A percentile compares a stretch with the other conserved stretches of the same genome.
Conservation (phyloP, 2,113 vertebrate species). For the Sinocyclocheilus anophthalmus region DNA sequence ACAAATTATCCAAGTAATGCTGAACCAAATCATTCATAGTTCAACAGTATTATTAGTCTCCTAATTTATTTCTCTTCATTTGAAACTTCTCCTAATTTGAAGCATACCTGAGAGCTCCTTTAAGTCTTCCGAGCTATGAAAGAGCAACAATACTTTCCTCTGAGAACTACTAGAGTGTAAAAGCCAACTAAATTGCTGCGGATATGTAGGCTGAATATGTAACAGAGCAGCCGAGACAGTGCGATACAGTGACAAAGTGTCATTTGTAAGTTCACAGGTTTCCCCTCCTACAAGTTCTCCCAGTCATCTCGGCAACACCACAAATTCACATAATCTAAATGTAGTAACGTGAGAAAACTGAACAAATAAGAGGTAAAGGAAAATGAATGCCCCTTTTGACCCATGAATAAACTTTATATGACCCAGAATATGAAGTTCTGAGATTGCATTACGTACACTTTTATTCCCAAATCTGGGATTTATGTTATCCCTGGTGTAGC, state of each 20-base stretch:
- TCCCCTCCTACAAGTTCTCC: slow-evolving; percentile 14
- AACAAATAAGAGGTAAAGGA: not conserved
- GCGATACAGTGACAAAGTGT: slow-evolving; percentile 21
- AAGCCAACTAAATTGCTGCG: not conserved
- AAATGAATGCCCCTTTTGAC: not conserved
- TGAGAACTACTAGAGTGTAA: not conserved
- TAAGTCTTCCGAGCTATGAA: not conserved
- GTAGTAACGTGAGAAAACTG: not conserved
- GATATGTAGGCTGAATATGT: not conserved
- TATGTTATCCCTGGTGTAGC: not conserved
- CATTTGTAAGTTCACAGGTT: slow-evolving; percentile 17
- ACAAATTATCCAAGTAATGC: too few species aligned
- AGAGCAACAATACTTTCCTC: not conserved
- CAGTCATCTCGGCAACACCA: not conserved
- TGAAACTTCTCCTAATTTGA: not conserved
- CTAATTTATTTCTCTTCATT: not conserved
- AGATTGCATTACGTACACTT: not conserved
- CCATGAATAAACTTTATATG: not conserved
- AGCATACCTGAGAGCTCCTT: not conserved
- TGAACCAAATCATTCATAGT: too few species aligned
- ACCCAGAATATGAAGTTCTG: not conserved
- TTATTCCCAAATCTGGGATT: not conserved
- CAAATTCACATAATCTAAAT: not conserved
- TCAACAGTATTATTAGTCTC: not conserved
- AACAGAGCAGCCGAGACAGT: not conserved